These are phyloP conservation scores for Himalopsyche phryganea DNA, from an alignment of 1,140 invertebrate genomes.

Conservation along the genomic window DNA sequence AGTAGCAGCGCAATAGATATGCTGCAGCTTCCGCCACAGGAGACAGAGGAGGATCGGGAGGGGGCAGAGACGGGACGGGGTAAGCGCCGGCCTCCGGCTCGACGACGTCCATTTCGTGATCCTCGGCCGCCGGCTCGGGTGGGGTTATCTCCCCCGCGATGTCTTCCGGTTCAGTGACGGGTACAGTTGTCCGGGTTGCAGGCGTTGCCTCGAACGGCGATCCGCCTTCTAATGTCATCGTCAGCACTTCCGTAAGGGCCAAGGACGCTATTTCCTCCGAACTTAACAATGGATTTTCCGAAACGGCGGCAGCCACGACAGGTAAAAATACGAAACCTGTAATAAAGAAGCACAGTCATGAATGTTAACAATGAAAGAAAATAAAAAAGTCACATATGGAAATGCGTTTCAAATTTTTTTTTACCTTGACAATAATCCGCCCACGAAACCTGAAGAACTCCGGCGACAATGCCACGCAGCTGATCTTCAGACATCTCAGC, in stretches of 20 bases:
- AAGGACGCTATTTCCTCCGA: constrained; percentile 59
- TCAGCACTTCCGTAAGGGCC: constrained; percentile 65
- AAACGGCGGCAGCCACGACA: constrained; percentile 55
- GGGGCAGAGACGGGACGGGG: constrained; percentile 35
- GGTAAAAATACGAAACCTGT: constrained; percentile 60
- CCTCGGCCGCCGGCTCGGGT: neutral
- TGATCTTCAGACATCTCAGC: constrained; percentile 62
- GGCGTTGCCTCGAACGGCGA: constrained; percentile 47
- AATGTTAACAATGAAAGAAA: neutral
- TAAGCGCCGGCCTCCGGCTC: constrained; percentile 38
- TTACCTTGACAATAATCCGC: constrained; percentile 55
- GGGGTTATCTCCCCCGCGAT: neutral
- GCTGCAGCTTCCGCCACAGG: constrained; percentile 51
- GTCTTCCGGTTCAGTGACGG: neutral
- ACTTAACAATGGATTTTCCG: constrained; percentile 45
- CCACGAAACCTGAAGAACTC: constrained; percentile 65
- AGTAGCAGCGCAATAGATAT: constrained; percentile 65
- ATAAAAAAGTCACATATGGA: neutral
- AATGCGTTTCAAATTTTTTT: no score
- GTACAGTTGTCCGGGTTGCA: neutral
- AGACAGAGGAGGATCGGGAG: constrained; percentile 41
- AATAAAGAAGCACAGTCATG: constrained; percentile 27
- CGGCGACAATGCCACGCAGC: constrained; percentile 57
- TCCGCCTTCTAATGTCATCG: constrained; percentile 56
- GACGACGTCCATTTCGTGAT: constrained; percentile 4